Base-by-base conservation (phyloP, 92 coral and sea anemone species). In the Scolanthus callimorphus region DNA sequence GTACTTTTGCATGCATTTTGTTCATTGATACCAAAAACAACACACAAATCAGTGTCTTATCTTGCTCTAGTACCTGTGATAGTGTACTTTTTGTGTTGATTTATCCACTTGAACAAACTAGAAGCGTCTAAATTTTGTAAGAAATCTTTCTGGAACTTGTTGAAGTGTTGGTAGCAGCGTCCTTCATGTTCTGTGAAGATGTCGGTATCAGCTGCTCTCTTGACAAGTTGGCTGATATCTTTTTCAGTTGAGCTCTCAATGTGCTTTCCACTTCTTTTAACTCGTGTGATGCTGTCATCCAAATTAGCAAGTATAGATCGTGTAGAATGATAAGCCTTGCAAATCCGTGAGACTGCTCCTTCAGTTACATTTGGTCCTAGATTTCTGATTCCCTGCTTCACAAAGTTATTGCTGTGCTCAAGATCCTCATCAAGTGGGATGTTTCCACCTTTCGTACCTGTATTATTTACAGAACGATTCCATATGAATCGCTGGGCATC, bases 21-120 rank as follows among this genome's bases (percentile, higher is more conserved):
- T n/a, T n/a, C n/a, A n/a, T n/a, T n/a, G n/a, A n/a, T n/a, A n/a
- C n/a, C n/a, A n/a, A n/a, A n/a, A n/a, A n/a, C n/a, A n/a, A n/a
- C n/a, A n/a, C n/a, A n/a, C n/a, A n/a, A n/a, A n/a, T n/a, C n/a
- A n/a, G n/a, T n/a, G n/a, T n/a, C n/a, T 53, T n/a, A 53, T 23
- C 59, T 53, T 9, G 59, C 59, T 53, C 59, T 53, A n/a, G 28
- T 53, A 15, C 59, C 59, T 38, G 17, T 23, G 34, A 53, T 41
- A 43, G 62, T 61, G n/a, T n/a, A n/a, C 24, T 53, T 72, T 51
- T 52, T 62, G 57, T 45, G 65, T 3, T 28, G 60, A 21, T 71
- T 71, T 23, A 71, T 71, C 70, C 63, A 62, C 11, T 53, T 49
- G 62, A 62, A 34, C 31, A 72, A 62, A 4, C 29, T 69, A 0